Conservation (phyloP, 2,888 invertebrate species). For the Creontiades dilutus region DNA sequence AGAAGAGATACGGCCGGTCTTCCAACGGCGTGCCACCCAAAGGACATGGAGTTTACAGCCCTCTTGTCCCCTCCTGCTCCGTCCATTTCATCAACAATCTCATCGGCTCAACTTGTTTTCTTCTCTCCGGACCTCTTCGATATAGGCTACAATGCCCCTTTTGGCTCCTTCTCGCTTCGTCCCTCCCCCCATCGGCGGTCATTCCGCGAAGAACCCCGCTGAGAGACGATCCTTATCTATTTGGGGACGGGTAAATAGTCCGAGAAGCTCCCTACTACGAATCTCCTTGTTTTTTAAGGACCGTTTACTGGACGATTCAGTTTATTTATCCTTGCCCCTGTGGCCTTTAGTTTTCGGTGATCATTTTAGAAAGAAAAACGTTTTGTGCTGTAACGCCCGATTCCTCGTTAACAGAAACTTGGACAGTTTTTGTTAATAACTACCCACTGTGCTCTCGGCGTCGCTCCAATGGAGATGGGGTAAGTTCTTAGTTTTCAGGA, state of each 20-base stretch:
- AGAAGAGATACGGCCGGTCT: constrained; percentile 43
- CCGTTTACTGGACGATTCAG: constrained; percentile 4
- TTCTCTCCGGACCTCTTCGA: neutral
- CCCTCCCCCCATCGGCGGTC: constrained; percentile 36
- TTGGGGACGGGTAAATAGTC: constrained; percentile 51
- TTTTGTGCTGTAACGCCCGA: no score
- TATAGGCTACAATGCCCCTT: constrained; percentile 43
- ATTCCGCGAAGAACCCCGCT: constrained; percentile 31
- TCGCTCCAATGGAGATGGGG: no score
- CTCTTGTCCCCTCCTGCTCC: neutral
- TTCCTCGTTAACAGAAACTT: no score
- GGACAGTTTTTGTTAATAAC: no score
- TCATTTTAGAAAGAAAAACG: no score
- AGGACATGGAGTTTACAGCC: constrained; percentile 59
- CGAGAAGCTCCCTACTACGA: constrained; percentile 42
- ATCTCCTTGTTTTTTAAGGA: constrained; percentile 28
- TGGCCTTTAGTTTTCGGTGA: no score
- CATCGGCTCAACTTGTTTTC: constrained; percentile 71
- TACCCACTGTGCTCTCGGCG: no score
- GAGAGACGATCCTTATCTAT: constrained; percentile 67
- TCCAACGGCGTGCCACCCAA: constrained; percentile 9
- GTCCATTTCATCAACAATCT: constrained; percentile 69
- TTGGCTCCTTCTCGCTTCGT: constrained; percentile 57
- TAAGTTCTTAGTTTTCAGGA: no score
- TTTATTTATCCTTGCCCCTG: neutral